Evolutionary conservation across 1,140 invertebrate genomes (phyloP), one percentile per base, ranked within the genome.

Genomic region (Anastrepha ludens): DNA sequence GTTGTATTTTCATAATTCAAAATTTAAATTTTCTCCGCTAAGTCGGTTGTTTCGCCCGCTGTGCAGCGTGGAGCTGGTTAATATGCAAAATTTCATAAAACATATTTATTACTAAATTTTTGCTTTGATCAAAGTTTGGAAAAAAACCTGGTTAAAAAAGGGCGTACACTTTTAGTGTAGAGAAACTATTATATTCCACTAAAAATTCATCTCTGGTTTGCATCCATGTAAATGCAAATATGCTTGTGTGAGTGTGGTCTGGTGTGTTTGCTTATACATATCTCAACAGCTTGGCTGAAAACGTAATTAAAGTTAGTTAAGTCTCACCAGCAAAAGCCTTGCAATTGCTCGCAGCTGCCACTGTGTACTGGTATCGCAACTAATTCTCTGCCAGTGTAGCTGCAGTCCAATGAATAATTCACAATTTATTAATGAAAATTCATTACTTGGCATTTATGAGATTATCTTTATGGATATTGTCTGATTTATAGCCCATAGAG

Each of bases 341-440:
- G 8, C 20, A 7, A 9, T 4, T 44, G 4, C 41, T 3, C 17
- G 17, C 47, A 55, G 5, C 55, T 81, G 74, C 17, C 74, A 17
- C 50, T 81, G 74, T 55, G 8, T 67, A 67, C 29, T 29, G 29
- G 74, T n/a, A 13, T 17, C 0, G 5, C 20, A 41, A 5, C 8
- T 67, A 81, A 81, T 81, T 81, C 74, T 0, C 9, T 81, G 74
- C 47, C 74, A 81, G 47, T 13, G 15, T 81, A 17, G n/a, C 74
- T 55, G 50, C 0, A 29, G 17, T 9, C 74, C 74, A 20, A 81
- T 81, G 74, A 55, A 81, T 55, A 81, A 81, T 81, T 81, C 47
- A 20, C 47, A 81, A 29, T 55, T 81, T 81, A 81, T 81, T 81
- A 81, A 81, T 81, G 74, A 81, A 81, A 81, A 81, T 81, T 81